Evolutionary conservation across 1,140 invertebrate species (phyloP).

Genomic region (Drosophila guanche): DNA sequence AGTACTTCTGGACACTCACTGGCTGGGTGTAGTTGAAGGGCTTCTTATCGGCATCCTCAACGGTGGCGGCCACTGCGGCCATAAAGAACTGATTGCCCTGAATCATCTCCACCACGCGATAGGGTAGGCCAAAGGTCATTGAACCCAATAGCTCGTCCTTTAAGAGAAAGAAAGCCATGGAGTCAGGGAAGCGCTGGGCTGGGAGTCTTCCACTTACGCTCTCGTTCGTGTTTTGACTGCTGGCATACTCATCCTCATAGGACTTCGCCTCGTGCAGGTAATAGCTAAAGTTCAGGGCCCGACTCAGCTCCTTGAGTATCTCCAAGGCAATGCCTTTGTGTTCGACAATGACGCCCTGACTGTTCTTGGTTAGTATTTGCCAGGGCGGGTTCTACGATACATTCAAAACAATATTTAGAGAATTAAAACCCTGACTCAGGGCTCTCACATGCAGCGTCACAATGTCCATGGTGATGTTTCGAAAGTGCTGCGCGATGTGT

Average conservation of each 20-base stretch:
- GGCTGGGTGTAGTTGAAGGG: constrained; percentile 91
- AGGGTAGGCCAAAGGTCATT: constrained; percentile 71
- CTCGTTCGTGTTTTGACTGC: constrained; percentile 47
- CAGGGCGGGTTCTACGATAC: constrained; percentile 91
- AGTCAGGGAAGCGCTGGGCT: too few species aligned
- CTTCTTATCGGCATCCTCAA: constrained; percentile 86
- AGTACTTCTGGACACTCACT: constrained; percentile 91
- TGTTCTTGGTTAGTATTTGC: constrained; percentile 88
- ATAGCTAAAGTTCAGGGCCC: constrained; percentile 92
- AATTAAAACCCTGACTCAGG: too few species aligned
- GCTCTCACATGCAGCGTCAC: constrained; percentile 84
- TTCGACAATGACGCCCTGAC: constrained; percentile 85
- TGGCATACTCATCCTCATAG: constrained; percentile 18
- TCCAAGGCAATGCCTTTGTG: constrained; percentile 91
- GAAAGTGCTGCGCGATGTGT: constrained; percentile 90
- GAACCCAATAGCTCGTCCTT: constrained; percentile 64
- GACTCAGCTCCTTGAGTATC: constrained; percentile 90
- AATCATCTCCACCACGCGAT: constrained; percentile 60
- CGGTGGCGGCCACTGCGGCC: constrained; percentile 89
- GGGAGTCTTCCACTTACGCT: constrained; percentile 32
- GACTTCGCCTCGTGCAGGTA: constrained; percentile 56
- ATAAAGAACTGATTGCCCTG: constrained; percentile 86
- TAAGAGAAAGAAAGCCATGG: not conserved
- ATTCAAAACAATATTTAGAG: constrained; percentile 70
- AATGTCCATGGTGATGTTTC: constrained; percentile 88